These are phyloP conservation scores for Peromyscus eremicus DNA, from an alignment of 2,797 vertebrate genomes.

Conservation along the genomic window DNA sequence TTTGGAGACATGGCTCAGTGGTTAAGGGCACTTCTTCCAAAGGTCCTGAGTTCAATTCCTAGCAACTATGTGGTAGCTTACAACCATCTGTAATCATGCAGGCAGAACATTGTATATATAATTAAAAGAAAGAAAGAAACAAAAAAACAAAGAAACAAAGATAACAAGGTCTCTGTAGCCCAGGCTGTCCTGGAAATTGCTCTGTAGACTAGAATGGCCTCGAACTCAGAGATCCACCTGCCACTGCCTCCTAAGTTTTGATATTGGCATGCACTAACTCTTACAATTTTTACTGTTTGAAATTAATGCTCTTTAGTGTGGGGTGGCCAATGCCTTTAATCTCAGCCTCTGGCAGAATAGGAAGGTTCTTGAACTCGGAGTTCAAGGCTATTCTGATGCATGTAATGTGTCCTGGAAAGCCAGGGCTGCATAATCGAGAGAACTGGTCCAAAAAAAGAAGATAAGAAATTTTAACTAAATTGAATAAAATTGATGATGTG, in stretches of 20 bases:
- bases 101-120: no score
- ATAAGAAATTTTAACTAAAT: background rate
- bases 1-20: no score
- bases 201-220: background rate
- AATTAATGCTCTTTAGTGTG: background rate
- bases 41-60: no score
- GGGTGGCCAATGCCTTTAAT: background rate
- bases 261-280: background rate
- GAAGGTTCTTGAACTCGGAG: background rate
- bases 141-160: background rate
- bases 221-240: background rate
- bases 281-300: background rate
- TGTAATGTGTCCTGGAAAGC: background rate
- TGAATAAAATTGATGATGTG: slow-evolving; percentile 60
- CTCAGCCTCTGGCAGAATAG: background rate
- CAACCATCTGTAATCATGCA: no score
- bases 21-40: no score
- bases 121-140: background rate
- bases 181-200: background rate
- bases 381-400: background rate
- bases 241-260: background rate
- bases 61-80: no score
- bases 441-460: no score
- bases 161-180: background rate
- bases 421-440: background rate